Conservation (phyloP, 2,797 vertebrate species). For the Gadopsis marmoratus region DNA sequence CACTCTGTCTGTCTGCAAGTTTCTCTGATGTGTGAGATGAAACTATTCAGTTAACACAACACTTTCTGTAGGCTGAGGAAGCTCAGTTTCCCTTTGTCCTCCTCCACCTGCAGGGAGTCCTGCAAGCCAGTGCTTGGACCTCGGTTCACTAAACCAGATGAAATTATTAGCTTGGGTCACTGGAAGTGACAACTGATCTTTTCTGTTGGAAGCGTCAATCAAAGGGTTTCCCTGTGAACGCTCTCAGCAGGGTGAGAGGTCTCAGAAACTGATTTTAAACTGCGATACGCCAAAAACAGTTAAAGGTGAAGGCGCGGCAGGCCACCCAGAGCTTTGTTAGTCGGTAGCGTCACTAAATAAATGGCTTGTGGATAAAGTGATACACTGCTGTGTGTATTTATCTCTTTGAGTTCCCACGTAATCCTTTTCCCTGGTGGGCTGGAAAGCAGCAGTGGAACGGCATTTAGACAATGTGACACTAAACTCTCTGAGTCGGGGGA, state of each 20-base stretch:
- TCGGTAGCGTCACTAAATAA: conserved; percentile 2
- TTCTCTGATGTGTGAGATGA: background rate
- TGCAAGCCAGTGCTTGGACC: background rate
- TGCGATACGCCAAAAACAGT: background rate
- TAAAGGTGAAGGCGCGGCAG: conserved; percentile 25
- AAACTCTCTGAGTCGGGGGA: conserved; percentile 36
- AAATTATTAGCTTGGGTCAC: conserved; percentile 12
- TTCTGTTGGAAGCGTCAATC: background rate
- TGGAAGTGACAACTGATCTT: background rate
- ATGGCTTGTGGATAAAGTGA: conserved; percentile 29
- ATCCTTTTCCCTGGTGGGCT: conserved; percentile 38
- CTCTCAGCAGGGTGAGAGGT: conserved; percentile 14
- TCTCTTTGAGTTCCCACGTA: conserved; percentile 32
- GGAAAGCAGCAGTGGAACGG: conserved; percentile 2
- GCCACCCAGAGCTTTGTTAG: background rate
- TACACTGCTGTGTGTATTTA: conserved; percentile 32
- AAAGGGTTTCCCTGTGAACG: background rate
- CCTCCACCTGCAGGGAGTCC: background rate
- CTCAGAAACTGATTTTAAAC: conserved; percentile 20
- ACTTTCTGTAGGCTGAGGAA: too few species aligned
- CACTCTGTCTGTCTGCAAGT: background rate
- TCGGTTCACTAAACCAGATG: conserved; percentile 27
- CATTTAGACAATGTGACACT: conserved; percentile 32
- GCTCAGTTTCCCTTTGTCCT: background rate
- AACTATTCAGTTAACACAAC: background rate